Base-by-base conservation (phyloP, 1,140 invertebrate genomes). In the Bradysia coprophila region DNA sequence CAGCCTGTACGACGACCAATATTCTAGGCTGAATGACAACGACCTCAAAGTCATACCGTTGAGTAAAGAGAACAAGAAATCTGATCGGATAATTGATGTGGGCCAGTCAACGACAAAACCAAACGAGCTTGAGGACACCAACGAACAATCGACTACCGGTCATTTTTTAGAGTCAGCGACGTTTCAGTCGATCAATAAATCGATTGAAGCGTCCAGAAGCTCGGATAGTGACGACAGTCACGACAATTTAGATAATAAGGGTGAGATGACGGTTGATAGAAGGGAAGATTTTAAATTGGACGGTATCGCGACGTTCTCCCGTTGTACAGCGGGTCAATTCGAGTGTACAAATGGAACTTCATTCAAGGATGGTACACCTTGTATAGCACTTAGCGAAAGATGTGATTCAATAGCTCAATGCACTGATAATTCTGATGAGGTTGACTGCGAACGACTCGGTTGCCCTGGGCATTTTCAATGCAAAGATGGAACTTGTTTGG, bases 401-500 rank as follows among this genome's bases (percentile, higher is more conserved):
- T 77, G 75, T 49, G 72, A 77, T 52, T 73, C 72, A 0, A 64
- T 71, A 41, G 63, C 63, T 23, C 73, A 78, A 48, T 78, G 75
- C 50, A 68, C 63, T 1, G 75, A 77, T 50, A 70, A 66, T 16
- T 75, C 73, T 10, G 75, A 78, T 54, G 75, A 78, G 54, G 28
- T 63, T 3, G 63, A 66, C n/a, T 78, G 75, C 48, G 51, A 64
- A 38, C 54, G 67, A 49, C 59, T 69, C 41, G 58, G 61, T 20
- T 77, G 74, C 53, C 67, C 63, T 13, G 67, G 67, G 28, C 75
- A 75, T 45, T 77, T 75, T 57, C 60, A 71, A 50, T 86, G 81
- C 52, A 54, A 58, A 3, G 78, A 67, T 57, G 78, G 79, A 13
- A 71, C 76, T 49, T 87, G 83, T 51, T 68, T 87, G 15, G 74